Evolutionary conservation across 2,888 invertebrate species (phyloP), one percentile per base, ranked within the genome.

Genomic region (Nycteola revayana): DNA sequence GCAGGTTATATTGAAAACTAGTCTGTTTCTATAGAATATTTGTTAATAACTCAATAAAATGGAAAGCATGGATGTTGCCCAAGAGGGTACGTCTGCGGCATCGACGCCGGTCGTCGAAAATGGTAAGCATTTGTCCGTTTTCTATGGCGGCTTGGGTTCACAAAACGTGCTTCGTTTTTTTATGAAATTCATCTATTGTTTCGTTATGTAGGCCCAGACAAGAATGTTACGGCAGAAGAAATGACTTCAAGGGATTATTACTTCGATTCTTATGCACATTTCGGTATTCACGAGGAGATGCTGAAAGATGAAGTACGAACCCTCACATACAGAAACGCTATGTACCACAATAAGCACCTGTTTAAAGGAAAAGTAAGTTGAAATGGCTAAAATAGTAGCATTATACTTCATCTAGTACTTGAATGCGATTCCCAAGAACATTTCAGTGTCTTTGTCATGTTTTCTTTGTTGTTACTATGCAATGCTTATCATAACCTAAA

Each of bases 221-320:
- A 80, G 64, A 80, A 89, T 55, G 91, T 95, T 3, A 90, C 93
- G 1, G 94, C 96, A 0, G 97, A 97, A 56, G 98, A 99, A 65
- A 99, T 99, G 99, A 99, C 99, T 1, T 99, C 99, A 3, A 93
- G 98, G 60, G 99, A 99, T 80, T 99, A 99, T 81, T 99, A 99
- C 80, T 99, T 99, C 78, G 99, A 99, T 85, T 99, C 99, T 0
- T 99, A 99, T 77, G 99, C 99, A 29, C 99, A 99, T 89, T 99
- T 99, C 82, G 99, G 99, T 26, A 99, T 99, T 64, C 99, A 99
- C 75, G 99, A 99, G 90, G 99, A 99, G 88, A 99, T 99, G 99
- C 89, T 99, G 45, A 99, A 99, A 85, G 99, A 99, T 81, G 99
- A 99, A 91, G 98, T 99, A 14, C 92, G 99, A 34, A 99, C 99